phyloP scores from a whole-genome alignment of 2,888 invertebrate species.

The Pammene fasciana region DNA sequence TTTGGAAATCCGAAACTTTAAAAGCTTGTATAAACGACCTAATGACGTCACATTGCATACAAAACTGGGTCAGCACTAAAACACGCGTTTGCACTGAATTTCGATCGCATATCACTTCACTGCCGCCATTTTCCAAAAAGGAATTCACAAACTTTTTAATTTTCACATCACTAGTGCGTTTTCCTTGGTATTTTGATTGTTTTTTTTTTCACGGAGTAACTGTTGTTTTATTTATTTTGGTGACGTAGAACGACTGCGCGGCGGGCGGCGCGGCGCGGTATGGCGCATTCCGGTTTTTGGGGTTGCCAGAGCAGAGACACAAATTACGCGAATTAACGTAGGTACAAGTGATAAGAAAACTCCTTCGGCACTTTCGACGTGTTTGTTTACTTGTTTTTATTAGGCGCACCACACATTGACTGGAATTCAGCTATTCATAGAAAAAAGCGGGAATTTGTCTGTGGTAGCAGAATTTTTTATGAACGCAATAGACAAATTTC shows the following conservation, averaged over 20 bases:
- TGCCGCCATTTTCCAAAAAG: conserved; percentile 29
- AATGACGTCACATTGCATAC: conserved; percentile 62
- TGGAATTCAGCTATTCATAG: no score
- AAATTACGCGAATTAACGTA: not conserved
- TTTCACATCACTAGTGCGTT: conserved; percentile 21
- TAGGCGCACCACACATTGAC: no score
- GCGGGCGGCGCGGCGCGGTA: conserved; percentile 29
- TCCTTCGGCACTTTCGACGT: no score
- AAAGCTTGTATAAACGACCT: conserved; percentile 44
- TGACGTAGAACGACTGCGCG: conserved; percentile 42
- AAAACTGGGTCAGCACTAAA: conserved; percentile 60
- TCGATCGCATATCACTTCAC: conserved; percentile 46
- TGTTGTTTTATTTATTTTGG: conserved; percentile 40
- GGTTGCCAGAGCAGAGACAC: conserved; percentile 21
- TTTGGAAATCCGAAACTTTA: conserved; percentile 25
- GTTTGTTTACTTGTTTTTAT: no score
- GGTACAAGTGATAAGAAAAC: not conserved
- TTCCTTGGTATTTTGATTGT: conserved; percentile 31
- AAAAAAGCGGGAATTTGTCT: no score
- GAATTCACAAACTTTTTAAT: conserved; percentile 30
- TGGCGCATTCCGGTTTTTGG: conserved; percentile 39
- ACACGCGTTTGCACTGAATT: conserved; percentile 50
- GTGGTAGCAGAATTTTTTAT: no score
- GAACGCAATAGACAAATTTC: no score
- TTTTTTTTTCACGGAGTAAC: conserved; percentile 24